Percentiles rank a stretch among this genome's conserved stretches.
Conservation (phyloP, 2,113 vertebrate species). For the Festucalex cinctus region DNA sequence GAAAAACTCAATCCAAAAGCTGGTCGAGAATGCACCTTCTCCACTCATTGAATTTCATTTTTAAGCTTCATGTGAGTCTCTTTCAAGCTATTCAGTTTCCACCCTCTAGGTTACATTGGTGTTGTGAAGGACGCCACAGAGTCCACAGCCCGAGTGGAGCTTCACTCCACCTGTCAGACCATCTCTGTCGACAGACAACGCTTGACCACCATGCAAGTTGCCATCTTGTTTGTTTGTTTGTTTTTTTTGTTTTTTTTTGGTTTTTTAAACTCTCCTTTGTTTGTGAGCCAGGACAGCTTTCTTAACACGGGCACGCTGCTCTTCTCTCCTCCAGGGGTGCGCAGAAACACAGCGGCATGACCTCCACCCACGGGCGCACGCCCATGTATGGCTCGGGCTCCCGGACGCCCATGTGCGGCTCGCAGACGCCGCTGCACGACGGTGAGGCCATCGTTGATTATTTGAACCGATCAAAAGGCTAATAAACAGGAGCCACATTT, state of each 20-base stretch:
- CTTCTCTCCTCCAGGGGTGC: conserved; percentile 71
- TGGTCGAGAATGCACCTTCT: too few relatives aligned
- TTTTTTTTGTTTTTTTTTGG: too few relatives aligned
- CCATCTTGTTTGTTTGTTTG: background rate
- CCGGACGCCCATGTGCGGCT: conserved; percentile 91
- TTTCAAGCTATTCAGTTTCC: too few relatives aligned
- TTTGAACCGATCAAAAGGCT: too few relatives aligned
- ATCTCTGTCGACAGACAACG: conserved; percentile 93
- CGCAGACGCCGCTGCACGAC: conserved; percentile 88
- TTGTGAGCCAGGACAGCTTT: too few relatives aligned
- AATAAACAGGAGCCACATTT: too few relatives aligned
- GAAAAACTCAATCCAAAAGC: too few relatives aligned
- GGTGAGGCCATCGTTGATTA: too few relatives aligned
- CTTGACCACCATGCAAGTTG: conserved; percentile 81
- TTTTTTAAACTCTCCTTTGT: too few relatives aligned
- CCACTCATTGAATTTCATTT: too few relatives aligned
- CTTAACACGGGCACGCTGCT: background rate
- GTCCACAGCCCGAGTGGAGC: conserved; percentile 87
- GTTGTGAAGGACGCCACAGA: conserved; percentile 94
- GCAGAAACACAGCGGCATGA: conserved; percentile 77
- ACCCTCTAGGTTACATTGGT: conserved; percentile 83
- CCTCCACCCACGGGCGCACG: conserved; percentile 82
- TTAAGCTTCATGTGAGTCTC: too few relatives aligned
- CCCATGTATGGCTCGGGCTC: conserved; percentile 92
- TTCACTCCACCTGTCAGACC: conserved; percentile 95